These are phyloP conservation scores for Ormyrus rosae DNA, from an alignment of 2,888 invertebrate species.

Conservation along the genomic window DNA sequence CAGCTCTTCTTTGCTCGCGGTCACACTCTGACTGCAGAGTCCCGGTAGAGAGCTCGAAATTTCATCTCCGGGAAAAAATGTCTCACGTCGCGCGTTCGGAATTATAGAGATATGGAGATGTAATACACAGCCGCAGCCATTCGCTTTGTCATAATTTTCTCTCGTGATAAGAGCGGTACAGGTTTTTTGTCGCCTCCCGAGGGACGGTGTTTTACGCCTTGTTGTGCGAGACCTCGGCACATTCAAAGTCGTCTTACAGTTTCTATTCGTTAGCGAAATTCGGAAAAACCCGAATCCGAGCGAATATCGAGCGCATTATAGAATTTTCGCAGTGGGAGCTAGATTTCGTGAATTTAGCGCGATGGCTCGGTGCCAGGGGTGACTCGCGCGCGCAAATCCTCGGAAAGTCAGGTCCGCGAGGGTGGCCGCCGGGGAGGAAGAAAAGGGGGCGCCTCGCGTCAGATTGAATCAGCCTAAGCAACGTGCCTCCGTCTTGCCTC, in stretches of 20 bases:
- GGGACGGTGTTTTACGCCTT: not conserved
- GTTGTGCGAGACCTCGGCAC: not conserved
- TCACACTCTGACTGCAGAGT: too few relatives aligned
- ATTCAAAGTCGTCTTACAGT: not conserved
- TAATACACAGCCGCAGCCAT: conserved; percentile 51
- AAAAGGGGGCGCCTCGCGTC: conserved; percentile 60
- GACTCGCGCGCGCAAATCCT: conserved; percentile 35
- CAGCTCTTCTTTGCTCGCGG: too few relatives aligned
- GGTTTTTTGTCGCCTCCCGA: not conserved
- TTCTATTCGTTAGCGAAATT: not conserved
- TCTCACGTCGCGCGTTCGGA: too few relatives aligned
- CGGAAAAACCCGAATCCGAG: not conserved
- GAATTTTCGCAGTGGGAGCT: not conserved
- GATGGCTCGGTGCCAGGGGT: conserved; percentile 29
- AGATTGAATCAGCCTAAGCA: conserved; percentile 74
- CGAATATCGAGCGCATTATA: not conserved
- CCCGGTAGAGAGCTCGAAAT: too few relatives aligned
- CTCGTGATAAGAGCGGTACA: conserved; percentile 62
- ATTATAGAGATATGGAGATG: not conserved
- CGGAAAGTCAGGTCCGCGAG: conserved; percentile 35
- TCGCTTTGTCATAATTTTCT: conserved; percentile 69
- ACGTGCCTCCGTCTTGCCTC: conserved; percentile 60
- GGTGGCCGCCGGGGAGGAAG: not conserved
- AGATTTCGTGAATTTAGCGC: conserved; percentile 22
- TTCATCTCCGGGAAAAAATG: too few relatives aligned